phyloP scores from a whole-genome alignment of 2,113 vertebrate genomes.

The Zapus hudsonius region DNA sequence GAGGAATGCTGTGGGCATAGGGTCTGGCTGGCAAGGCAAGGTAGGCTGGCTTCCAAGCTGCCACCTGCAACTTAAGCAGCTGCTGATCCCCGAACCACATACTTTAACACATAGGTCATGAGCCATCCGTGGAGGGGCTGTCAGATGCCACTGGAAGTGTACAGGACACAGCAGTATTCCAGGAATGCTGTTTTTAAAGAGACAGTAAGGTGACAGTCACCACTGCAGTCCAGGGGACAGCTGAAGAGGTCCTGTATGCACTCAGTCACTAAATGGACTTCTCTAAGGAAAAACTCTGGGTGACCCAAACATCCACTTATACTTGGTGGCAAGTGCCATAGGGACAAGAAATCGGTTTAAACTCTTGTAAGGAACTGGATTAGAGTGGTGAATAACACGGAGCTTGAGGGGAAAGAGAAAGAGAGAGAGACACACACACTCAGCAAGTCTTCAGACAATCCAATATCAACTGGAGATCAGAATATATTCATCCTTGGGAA shows the following conservation, averaged over 20 bases:
- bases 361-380: not conserved
- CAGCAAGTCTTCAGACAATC: not conserved
- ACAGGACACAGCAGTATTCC: not conserved
- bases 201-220: not conserved
- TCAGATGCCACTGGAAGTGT: slow-evolving; percentile 23
- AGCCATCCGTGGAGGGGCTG: not conserved
- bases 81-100: not conserved
- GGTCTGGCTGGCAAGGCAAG: not conserved
- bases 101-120: not conserved
- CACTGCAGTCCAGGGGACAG: not conserved
- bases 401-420: not conserved
- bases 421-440: too few relatives aligned
- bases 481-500: slow-evolving; percentile 30
- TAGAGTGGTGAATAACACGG: not conserved
- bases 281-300: not conserved
- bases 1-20: not conserved
- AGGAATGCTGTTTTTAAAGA: slow-evolving; percentile 52
- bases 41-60: not conserved
- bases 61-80: slow-evolving; percentile 13
- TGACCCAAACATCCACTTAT: not conserved
- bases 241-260: not conserved
- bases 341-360: not conserved
- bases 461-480: not conserved
- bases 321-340: not conserved
- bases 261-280: not conserved